Conservation (phyloP, 64 coral and sea anemone species). For the Dendrophyllia cribrosa region DNA sequence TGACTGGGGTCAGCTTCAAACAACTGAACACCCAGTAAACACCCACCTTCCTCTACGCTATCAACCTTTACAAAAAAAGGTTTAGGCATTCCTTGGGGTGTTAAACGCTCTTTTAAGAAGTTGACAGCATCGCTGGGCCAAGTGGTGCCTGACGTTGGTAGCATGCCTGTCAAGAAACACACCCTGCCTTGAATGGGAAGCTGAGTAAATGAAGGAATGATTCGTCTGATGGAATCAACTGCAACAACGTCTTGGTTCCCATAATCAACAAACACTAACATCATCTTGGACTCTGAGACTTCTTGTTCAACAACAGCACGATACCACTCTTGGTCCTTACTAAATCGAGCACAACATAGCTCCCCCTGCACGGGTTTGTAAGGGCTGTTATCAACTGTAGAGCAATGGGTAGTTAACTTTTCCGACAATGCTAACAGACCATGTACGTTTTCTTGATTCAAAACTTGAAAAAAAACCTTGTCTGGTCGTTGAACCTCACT, state of each 20-base stretch:
- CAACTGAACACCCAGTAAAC: conserved; percentile 30
- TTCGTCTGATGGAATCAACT: conserved; percentile 23
- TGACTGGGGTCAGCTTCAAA: conserved; percentile 12
- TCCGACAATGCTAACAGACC: conserved; percentile 18
- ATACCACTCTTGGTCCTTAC: conserved; percentile 70
- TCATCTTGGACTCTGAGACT: conserved; percentile 38
- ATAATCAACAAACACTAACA: conserved; percentile 80
- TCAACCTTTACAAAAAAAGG: conserved; percentile 33
- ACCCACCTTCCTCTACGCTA: not conserved
- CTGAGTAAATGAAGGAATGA: conserved; percentile 5
- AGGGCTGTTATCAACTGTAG: conserved; percentile 4
- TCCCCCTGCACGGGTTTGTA: conserved; percentile 46
- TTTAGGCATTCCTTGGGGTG: not conserved
- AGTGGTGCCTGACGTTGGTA: not conserved
- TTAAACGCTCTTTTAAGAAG: conserved; percentile 8
- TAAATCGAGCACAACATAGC: conserved; percentile 69
- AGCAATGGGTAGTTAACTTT: conserved; percentile 43
- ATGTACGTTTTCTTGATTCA: conserved; percentile 17
- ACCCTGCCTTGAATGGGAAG: conserved; percentile 58
- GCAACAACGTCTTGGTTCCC: conserved; percentile 63
- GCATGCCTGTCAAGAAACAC: conserved; percentile 18
- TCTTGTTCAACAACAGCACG: conserved; percentile 49
- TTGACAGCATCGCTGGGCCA: conserved; percentile 12
- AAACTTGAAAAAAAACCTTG: conserved; percentile 56
- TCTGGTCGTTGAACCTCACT: conserved; percentile 54